Conservation (phyloP, 2,113 vertebrate genomes). For the Malurus elegans region DNA sequence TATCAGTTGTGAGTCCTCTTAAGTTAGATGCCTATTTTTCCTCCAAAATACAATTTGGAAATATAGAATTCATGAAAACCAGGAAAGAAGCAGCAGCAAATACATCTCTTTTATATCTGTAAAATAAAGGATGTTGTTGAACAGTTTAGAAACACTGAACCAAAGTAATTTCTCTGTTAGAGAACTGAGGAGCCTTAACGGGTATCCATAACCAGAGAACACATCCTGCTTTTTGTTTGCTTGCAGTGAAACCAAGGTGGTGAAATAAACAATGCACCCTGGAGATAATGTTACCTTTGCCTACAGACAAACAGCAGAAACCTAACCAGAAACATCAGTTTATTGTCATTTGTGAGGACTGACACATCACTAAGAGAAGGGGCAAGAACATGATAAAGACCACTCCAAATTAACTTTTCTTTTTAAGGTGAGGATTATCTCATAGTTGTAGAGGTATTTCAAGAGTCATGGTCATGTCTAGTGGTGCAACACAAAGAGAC, state of each 20-base stretch:
- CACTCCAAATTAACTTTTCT: not conserved
- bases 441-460: not conserved
- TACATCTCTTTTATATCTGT: not conserved
- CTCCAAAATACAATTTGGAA: not conserved
- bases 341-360: not conserved
- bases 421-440: not conserved
- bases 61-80: not conserved
- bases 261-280: not conserved
- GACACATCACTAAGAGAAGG: not conserved
- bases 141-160: not conserved
- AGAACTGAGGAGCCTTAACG: not conserved
- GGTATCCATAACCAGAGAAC: not conserved
- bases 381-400: not conserved
- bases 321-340: not conserved
- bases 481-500: not conserved
- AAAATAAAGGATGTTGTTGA: not conserved
- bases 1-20: not conserved
- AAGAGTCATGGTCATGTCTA: not conserved
- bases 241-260: not conserved
- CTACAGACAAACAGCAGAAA: slow-evolving; percentile 5
- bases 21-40: not conserved
- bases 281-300: not conserved
- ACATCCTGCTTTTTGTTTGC: not conserved
- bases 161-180: not conserved
- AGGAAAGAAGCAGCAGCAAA: not conserved